Conservation (phyloP, 2,888 invertebrate species). For the Lepidochrysops patricia region DNA sequence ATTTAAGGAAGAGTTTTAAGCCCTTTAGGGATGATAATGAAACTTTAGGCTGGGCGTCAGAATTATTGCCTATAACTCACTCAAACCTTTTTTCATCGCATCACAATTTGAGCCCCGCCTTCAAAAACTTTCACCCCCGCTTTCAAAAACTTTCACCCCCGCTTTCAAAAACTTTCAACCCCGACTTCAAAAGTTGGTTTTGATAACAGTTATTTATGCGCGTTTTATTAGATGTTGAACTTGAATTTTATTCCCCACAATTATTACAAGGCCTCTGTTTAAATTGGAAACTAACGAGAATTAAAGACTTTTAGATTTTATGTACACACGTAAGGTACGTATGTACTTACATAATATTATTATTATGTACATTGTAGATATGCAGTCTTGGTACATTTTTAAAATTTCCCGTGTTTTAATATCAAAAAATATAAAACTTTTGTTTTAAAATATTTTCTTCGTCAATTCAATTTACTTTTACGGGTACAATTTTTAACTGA, state of each 20-base stretch:
- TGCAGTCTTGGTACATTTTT: no score
- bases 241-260: not conserved
- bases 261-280: not conserved
- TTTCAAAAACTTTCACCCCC: not conserved
- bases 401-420: no score
- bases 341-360: no score
- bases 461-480: no score
- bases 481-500: no score
- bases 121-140: not conserved
- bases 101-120: not conserved
- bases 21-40: not conserved
- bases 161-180: not conserved
- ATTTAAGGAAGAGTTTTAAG: not conserved
- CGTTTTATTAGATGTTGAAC: not conserved
- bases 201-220: conserved; percentile 9
- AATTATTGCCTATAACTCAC: not conserved
- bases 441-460: no score
- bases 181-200: not conserved
- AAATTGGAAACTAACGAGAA: not conserved
- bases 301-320: not conserved
- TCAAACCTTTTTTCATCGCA: not conserved
- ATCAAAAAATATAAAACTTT: no score
- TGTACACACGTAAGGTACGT: no score
- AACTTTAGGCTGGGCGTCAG: not conserved
- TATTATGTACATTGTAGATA: no score